Evolutionary conservation across 2,888 invertebrate species (phyloP).

Genomic region (Eristalinus sepulchralis): DNA sequence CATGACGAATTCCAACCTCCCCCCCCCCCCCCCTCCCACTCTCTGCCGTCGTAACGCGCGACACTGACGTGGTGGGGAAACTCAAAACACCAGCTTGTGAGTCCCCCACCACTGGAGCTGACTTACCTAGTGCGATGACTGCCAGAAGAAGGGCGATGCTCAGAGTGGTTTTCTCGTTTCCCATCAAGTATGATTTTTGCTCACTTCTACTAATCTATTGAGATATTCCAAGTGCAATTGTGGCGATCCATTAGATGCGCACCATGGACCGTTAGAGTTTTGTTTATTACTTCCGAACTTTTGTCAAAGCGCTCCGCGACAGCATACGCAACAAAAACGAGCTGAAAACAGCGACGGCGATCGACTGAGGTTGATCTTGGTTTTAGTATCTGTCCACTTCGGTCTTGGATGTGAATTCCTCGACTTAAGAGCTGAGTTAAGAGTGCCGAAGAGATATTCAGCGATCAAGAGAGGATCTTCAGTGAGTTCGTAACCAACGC

Average conservation of each 20-base stretch:
- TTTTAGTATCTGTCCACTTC: not conserved
- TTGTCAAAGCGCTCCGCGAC: not conserved
- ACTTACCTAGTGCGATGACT: not conserved
- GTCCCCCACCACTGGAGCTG: not conserved
- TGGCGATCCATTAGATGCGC: not conserved
- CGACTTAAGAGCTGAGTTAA: not conserved
- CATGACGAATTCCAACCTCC: too few species aligned
- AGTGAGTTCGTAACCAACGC: not conserved
- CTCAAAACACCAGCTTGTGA: not conserved
- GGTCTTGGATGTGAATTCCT: not conserved
- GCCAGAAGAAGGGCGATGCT: not conserved
- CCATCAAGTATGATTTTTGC: not conserved
- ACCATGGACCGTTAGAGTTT: not conserved
- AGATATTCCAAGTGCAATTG: not conserved
- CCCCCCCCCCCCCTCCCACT: too few species aligned
- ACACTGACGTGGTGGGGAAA: not conserved
- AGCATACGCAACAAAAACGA: not conserved
- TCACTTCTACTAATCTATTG: not conserved
- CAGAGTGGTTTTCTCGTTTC: not conserved
- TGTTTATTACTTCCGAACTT: not conserved
- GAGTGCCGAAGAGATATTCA: not conserved
- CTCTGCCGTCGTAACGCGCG: not conserved
- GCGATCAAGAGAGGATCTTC: not conserved
- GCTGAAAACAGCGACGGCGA: not conserved
- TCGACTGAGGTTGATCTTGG: slow-evolving; percentile 9